These are phyloP conservation scores for Lochmaea crataegi DNA, from an alignment of 2,888 invertebrate species.

Conservation along the genomic window DNA sequence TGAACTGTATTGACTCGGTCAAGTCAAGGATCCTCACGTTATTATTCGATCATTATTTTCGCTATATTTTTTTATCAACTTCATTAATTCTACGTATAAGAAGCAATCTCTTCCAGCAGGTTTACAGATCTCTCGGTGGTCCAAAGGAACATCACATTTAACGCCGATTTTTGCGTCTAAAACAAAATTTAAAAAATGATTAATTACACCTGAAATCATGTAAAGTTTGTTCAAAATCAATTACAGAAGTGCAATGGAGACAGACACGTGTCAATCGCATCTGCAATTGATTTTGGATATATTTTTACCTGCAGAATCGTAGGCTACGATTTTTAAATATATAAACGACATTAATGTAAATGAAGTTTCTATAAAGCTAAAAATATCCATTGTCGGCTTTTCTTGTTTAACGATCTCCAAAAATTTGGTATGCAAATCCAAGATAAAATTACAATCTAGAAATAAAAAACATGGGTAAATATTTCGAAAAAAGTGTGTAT, in stretches of 20 bases:
- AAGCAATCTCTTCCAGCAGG: constrained; percentile 77
- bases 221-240: too few species aligned
- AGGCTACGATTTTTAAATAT: constrained; percentile 80
- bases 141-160: constrained; percentile 78
- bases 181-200: constrained; percentile 42
- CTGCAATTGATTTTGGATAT: too few species aligned
- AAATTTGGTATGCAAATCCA: constrained; percentile 75
- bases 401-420: constrained; percentile 68
- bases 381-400: constrained; percentile 70
- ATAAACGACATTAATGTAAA: constrained; percentile 81
- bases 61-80: constrained; percentile 66
- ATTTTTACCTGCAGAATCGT: constrained; percentile 78
- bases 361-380: constrained; percentile 83
- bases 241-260: too few species aligned
- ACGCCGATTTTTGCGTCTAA: constrained; percentile 85
- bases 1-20: too few species aligned
- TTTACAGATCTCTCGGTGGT: constrained; percentile 90
- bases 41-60: background rate
- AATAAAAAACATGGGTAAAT: constrained; percentile 45
- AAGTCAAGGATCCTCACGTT: background rate
- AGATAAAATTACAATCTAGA: constrained; percentile 78
- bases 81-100: constrained; percentile 75
- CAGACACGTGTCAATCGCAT: too few species aligned
- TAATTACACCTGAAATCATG: too few species aligned
- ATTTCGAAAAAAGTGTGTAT: too few species aligned